These are phyloP conservation scores for Rhabdophis nuchalis DNA, from an alignment of 2,797 vertebrate genomes.

Conservation along the genomic window DNA sequence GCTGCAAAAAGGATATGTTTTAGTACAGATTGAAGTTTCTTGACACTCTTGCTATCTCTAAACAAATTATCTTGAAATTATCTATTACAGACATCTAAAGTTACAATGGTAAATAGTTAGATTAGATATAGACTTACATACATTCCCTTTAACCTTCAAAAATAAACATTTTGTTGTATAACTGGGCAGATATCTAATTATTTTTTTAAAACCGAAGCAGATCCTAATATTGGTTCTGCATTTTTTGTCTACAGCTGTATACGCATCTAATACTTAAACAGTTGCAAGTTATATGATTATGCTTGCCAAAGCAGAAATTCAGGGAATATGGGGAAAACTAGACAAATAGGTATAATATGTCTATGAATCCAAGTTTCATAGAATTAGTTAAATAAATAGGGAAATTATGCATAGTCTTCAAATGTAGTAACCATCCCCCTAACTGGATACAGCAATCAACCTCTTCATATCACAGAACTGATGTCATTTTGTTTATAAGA, in stretches of 20 bases:
- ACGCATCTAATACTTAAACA: background rate
- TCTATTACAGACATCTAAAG: background rate
- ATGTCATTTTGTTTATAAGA: background rate
- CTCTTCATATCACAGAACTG: background rate
- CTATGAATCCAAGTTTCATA: background rate
- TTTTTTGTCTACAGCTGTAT: background rate
- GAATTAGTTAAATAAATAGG: background rate
- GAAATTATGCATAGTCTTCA: background rate
- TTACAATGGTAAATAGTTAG: background rate
- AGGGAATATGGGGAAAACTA: background rate
- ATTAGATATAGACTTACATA: background rate
- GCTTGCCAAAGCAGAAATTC: background rate
- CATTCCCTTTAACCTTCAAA: background rate
- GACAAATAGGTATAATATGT: background rate
- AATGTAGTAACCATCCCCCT: background rate
- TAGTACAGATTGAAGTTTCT: constrained; percentile 39
- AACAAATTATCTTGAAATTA: rapidly evolving
- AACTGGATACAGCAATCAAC: background rate
- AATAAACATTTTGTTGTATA: background rate
- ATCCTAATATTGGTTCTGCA: background rate
- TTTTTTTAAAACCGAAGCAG: background rate
- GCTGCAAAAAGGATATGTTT: constrained; percentile 61
- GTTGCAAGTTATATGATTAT: background rate
- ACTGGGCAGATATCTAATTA: background rate
- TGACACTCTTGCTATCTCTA: background rate